phyloP scores from a whole-genome alignment of 2,113 vertebrate genomes.

The Jacana jacana region DNA sequence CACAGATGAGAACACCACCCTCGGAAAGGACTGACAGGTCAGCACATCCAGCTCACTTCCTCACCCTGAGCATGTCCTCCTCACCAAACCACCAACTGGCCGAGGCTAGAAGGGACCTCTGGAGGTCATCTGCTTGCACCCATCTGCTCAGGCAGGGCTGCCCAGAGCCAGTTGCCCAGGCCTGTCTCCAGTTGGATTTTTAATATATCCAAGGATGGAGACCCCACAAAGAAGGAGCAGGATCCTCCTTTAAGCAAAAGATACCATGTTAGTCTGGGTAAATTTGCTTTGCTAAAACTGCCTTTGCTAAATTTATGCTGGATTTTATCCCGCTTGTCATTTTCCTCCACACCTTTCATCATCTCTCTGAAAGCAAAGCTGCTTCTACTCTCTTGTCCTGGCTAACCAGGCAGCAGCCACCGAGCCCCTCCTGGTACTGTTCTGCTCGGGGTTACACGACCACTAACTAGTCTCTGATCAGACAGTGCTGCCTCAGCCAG shows the following conservation, averaged over 20 bases:
- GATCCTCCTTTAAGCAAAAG: background rate
- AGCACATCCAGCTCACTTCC: background rate
- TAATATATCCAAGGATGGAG: background rate
- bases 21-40: background rate
- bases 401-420: background rate
- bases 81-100: background rate
- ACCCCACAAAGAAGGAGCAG: background rate
- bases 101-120: background rate
- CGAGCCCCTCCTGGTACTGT: too few relatives aligned
- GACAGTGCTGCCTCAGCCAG: background rate
- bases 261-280: background rate
- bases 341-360: background rate
- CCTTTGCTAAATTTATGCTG: background rate
- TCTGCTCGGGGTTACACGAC: background rate
- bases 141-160: background rate
- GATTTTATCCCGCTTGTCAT: background rate
- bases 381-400: background rate
- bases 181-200: background rate
- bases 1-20: background rate
- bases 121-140: background rate
- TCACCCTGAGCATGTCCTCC: background rate
- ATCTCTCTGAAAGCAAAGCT: background rate
- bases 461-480: background rate
- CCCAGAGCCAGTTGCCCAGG: background rate
- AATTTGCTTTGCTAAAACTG: too few relatives aligned